These are phyloP conservation scores for Cerceris ruficornis DNA, from an alignment of 2,888 invertebrate genomes.

Conservation along the genomic window DNA sequence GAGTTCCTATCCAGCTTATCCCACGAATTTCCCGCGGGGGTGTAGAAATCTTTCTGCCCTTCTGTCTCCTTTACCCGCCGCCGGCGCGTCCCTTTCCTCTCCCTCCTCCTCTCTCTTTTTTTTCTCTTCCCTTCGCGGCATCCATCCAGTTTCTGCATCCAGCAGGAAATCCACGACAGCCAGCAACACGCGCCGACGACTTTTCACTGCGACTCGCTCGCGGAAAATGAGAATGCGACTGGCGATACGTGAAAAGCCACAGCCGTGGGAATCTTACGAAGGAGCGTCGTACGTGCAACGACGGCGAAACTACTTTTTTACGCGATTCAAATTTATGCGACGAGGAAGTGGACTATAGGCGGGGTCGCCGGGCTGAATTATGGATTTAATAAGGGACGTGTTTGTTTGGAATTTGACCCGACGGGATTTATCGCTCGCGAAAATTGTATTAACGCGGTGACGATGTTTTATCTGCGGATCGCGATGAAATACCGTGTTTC, in stretches of 20 bases:
- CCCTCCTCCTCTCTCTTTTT: conserved; percentile 34
- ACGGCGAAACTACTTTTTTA: conserved; percentile 15
- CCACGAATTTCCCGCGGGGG: conserved; percentile 76
- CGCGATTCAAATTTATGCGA: conserved; percentile 29
- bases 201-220: conserved; percentile 40
- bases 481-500: too few relatives aligned
- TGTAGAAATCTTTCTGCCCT: conserved; percentile 63
- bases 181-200: conserved; percentile 38
- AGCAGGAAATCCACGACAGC: conserved; percentile 42
- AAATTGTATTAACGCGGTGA: too few relatives aligned
- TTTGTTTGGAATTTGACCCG: neutral
- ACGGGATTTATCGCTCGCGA: neutral
- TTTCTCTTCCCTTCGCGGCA: conserved; percentile 28
- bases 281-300: conserved; percentile 16
- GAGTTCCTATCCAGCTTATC: conserved; percentile 75
- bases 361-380: conserved; percentile 17
- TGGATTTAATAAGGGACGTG: conserved; percentile 5
- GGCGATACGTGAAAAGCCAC: conserved; percentile 35
- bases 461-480: too few relatives aligned
- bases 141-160: conserved; percentile 10
- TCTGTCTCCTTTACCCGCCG: conserved; percentile 27
- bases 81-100: conserved; percentile 10
- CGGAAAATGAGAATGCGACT: conserved; percentile 42
- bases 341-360: neutral
- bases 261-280: conserved; percentile 26